phyloP scores from a whole-genome alignment of 2,888 invertebrate species.

The Sepioteuthis lessoniana region DNA sequence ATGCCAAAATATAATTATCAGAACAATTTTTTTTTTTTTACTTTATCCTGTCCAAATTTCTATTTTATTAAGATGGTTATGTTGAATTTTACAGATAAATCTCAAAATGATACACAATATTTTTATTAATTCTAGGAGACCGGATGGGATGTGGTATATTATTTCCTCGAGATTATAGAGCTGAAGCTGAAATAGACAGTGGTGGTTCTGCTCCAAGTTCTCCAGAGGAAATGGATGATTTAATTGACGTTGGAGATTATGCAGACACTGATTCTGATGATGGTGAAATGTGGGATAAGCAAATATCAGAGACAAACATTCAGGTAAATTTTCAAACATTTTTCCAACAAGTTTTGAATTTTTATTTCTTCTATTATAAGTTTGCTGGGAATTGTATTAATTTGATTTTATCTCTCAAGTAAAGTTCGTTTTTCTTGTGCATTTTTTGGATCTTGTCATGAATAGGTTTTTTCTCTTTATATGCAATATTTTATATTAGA shows the following conservation, averaged over 20 bases:
- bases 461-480: not conserved
- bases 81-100: too few species aligned
- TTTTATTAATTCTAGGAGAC: constrained; percentile 72
- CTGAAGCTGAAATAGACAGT: constrained; percentile 69
- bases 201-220: constrained; percentile 58
- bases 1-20: not conserved
- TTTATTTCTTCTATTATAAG: not conserved
- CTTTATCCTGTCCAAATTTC: too few species aligned
- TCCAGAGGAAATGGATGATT: constrained; percentile 60
- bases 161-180: constrained; percentile 76
- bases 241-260: constrained; percentile 64
- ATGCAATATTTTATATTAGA: not conserved
- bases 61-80: too few species aligned
- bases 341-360: not conserved
- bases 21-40: too few species aligned
- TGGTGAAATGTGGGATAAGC: constrained; percentile 73
- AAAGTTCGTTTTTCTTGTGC: not conserved
- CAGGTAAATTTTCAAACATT: not conserved
- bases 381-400: too few species aligned
- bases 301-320: constrained; percentile 51
- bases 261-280: constrained; percentile 73
- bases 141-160: constrained; percentile 79
- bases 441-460: not conserved
- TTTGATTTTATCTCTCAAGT: too few species aligned
- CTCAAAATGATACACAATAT: not conserved